Conservation (phyloP, 2,797 vertebrate species). For the Ispidina picta region DNA sequence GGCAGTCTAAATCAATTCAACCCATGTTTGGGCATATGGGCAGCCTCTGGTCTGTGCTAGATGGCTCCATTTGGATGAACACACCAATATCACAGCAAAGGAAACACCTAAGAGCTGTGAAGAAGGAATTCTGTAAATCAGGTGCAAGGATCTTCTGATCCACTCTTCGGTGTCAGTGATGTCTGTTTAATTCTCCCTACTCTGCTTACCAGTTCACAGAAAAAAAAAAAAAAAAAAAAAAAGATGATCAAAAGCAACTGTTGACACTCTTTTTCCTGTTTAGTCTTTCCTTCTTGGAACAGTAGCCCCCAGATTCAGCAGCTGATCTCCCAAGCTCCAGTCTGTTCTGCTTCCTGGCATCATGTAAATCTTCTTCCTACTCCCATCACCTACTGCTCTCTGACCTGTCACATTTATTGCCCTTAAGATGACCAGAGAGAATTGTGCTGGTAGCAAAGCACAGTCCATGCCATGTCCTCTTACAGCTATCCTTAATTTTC, state of each 20-base stretch:
- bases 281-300: neutral
- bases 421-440: neutral
- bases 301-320: neutral
- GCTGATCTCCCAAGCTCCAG: neutral
- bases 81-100: neutral
- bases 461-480: neutral
- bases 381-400: neutral
- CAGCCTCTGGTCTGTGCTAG: neutral
- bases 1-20: neutral
- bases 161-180: neutral
- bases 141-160: neutral
- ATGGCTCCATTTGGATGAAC: neutral
- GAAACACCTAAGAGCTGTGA: neutral
- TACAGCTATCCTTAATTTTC: neutral
- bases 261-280: neutral
- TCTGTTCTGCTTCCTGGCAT: neutral
- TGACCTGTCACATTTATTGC: fast-evolving
- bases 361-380: neutral
- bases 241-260: neutral
- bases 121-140: neutral
- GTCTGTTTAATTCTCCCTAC: neutral
- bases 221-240: neutral
- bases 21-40: neutral
- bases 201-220: neutral
- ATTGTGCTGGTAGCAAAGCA: neutral